Evolutionary conservation across 2,888 invertebrate species (phyloP).

Genomic region (Microctonus hyperodae): DNA sequence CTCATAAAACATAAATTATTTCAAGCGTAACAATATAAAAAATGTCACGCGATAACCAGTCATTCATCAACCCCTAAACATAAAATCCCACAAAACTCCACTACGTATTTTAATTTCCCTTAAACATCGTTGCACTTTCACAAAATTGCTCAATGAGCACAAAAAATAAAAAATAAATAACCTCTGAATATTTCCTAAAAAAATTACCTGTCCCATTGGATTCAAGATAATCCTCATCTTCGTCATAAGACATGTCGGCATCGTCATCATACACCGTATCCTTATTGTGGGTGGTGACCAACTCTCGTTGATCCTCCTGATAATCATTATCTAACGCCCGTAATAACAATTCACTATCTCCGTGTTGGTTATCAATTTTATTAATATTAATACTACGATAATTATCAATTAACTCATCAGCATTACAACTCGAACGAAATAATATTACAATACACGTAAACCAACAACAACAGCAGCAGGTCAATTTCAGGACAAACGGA

Average conservation of each 20-base stretch:
- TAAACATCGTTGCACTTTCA: neutral
- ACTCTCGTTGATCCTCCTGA: constrained; percentile 12
- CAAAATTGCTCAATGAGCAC: neutral
- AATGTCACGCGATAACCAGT: constrained; percentile 15
- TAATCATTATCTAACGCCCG: constrained; percentile 25
- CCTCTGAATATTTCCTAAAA: too few species aligned
- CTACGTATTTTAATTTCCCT: too few species aligned
- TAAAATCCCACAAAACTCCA: too few species aligned
- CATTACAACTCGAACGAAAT: constrained; percentile 36
- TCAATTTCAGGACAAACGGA: constrained; percentile 61
- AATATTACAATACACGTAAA: constrained; percentile 59
- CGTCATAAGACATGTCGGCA: constrained; percentile 46
- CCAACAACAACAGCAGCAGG: constrained; percentile 55
- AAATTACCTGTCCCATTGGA: constrained; percentile 62
- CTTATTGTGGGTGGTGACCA: constrained; percentile 30
- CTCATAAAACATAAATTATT: neutral
- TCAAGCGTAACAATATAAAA: constrained; percentile 16
- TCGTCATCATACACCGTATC: constrained; percentile 39
- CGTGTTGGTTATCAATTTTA: constrained; percentile 35
- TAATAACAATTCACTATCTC: constrained; percentile 37
- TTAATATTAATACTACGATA: neutral
- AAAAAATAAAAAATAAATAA: neutral
- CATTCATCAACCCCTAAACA: too few species aligned
- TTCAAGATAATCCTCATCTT: constrained; percentile 59
- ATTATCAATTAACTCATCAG: neutral